Conservation (phyloP, 2,888 invertebrate genomes). For the Pyrrhosoma nymphula region DNA sequence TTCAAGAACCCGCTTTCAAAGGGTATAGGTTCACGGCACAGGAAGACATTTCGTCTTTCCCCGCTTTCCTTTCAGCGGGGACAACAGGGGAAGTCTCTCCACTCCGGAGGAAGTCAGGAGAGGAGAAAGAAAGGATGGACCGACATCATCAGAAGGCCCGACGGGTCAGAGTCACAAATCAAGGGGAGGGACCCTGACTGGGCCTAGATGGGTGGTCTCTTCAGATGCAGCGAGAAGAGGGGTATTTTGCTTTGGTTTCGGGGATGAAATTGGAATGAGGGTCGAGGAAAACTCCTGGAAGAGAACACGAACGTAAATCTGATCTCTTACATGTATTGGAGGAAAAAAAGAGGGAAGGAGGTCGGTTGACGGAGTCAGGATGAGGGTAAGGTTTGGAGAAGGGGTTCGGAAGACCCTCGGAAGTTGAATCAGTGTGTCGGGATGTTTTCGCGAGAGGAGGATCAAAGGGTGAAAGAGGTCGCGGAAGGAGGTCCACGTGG, state of each 20-base stretch:
- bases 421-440: background rate
- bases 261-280: background rate
- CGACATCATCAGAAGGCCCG: constrained; percentile 26
- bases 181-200: background rate
- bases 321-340: background rate
- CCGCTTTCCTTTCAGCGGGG: no score
- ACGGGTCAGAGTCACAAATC: constrained; percentile 13
- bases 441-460: background rate
- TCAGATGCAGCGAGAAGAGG: background rate
- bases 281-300: background rate
- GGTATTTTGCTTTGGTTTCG: background rate
- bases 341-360: background rate
- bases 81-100: no score
- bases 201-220: background rate
- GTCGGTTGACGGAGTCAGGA: background rate
- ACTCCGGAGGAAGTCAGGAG: no score
- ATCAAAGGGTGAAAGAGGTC: background rate
- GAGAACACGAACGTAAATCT: background rate
- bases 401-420: background rate
- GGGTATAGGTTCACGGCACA: no score
- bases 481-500: background rate
- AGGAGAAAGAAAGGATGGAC: background rate
- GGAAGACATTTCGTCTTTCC: no score
- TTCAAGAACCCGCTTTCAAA: no score
- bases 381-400: background rate